Percentiles rank a stretch among this genome's conserved stretches.
Evolutionary conservation across 2,797 vertebrate genomes (phyloP).

Genomic region (Cuniculus paca): DNA sequence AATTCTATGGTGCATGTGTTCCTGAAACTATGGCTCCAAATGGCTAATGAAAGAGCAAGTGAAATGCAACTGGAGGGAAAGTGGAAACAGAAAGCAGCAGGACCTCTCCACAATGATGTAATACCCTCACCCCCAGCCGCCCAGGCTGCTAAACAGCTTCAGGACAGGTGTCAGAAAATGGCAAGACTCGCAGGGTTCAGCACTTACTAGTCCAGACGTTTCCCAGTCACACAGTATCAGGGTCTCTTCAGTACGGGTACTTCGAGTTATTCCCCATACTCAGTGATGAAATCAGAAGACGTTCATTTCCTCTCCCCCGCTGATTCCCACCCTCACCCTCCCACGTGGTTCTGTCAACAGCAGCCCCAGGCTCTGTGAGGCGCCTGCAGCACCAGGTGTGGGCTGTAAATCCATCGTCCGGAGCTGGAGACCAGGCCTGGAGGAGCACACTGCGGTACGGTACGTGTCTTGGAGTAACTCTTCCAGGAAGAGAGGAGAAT

Average conservation of each 20-base stretch:
- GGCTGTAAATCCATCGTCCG: slow-evolving; percentile 30
- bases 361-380: fast-evolving
- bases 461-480: background rate
- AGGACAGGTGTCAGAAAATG: background rate
- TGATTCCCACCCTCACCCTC: background rate
- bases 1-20: background rate
- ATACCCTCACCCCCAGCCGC: background rate
- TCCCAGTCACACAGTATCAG: background rate
- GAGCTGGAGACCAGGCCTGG: background rate
- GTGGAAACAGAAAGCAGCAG: background rate
- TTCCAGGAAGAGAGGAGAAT: slow-evolving; percentile 59
- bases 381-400: background rate
- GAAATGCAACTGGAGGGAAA: background rate
- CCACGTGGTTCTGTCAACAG: background rate
- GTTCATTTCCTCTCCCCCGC: background rate
- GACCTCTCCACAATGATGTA: background rate
- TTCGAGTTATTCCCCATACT: background rate
- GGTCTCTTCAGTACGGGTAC: background rate
- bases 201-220: background rate
- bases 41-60: background rate
- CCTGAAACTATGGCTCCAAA: background rate
- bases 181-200: background rate
- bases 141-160: slow-evolving; percentile 52
- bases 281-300: background rate
- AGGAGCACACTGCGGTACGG: background rate